A percentile compares a stretch with the other conserved stretches of the same genome.
These are phyloP conservation scores for Drosophila nigricruria DNA, from an alignment of 2,888 invertebrate species.

Conservation along the genomic window DNA sequence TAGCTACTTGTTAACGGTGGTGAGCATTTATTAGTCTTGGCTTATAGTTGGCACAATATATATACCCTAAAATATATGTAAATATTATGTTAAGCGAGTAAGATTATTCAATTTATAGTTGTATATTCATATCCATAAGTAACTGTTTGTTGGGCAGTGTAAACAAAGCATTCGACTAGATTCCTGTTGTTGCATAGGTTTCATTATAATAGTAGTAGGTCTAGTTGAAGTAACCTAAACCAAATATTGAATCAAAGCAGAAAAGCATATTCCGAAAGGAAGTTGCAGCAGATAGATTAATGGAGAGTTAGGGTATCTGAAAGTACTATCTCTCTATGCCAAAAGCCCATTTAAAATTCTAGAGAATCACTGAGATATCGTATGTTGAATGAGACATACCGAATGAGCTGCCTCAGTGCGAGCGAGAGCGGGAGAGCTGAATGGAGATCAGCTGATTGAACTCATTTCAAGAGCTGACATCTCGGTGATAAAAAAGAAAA, in stretches of 20 bases:
- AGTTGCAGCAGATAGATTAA: no score
- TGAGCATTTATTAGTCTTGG: constrained; percentile 33
- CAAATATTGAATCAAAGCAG: no score
- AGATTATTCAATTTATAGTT: neutral
- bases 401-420: no score
- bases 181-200: neutral
- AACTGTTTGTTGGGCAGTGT: constrained; percentile 4
- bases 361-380: neutral
- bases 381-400: neutral
- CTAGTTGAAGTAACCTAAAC: neutral
- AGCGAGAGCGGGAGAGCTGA: neutral
- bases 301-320: no score
- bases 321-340: neutral
- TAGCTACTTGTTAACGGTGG: constrained; percentile 7
- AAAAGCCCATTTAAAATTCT: neutral
- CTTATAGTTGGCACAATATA: neutral
- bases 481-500: neutral
- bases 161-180: constrained; percentile 23
- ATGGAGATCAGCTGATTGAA: neutral
- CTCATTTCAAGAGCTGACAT: neutral
- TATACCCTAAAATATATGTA: neutral
- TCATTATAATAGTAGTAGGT: neutral
- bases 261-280: no score
- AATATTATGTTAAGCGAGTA: constrained; percentile 5
- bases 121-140: neutral